Base-by-base conservation (phyloP, 2,113 vertebrate genomes). In the Ibidorhyncha struthersii region DNA sequence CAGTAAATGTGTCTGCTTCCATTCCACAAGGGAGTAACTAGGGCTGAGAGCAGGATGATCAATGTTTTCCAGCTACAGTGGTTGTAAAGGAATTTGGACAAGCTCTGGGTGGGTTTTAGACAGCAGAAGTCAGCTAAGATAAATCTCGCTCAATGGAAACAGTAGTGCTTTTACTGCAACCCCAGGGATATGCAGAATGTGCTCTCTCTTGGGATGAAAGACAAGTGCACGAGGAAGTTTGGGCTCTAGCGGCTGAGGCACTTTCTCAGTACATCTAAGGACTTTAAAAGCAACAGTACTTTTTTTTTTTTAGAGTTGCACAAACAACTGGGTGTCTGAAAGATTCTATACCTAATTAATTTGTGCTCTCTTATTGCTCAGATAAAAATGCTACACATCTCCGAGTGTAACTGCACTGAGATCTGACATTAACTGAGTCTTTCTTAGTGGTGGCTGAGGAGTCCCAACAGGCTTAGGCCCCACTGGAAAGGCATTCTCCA, bases 1-100 rank as follows among this genome's bases (percentile, higher is more conserved):
- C 18, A 62, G 18, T 67, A 82, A 86, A 86, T 78, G 70, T 53
- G 80, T 80, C 76, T 79, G 61, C 62, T 61, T 67, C 89, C n/a
- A 76, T 69, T 53, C 17, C 30, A 83, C 74, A 70, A 56, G 65
- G 27, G 53, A 90, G 10, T 83, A 62, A 63, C 47, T 43, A 67
- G 36, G 20, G 30, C 62, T 90, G 32, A 93, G 52, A 69, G 50
- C 2, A 2, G 22, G 30, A 40, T 14, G 20, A 50, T 79, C 5
- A 1, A n/a, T 65, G 12, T 74, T 92, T 94, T 67, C 78, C 74
- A 92, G 40, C 61, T 85, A 45, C 25, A 58, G 45, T 34, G 5
- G 9, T 85, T 58, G 43, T 43, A 78, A 79, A 66, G 18, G 61
- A 85, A 66, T 87, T 69, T 82, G 32, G 53, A 79, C 9, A 66